These are phyloP conservation scores for Synergus gifuensis DNA, from an alignment of 2,888 invertebrate species.

Conservation along the genomic window DNA sequence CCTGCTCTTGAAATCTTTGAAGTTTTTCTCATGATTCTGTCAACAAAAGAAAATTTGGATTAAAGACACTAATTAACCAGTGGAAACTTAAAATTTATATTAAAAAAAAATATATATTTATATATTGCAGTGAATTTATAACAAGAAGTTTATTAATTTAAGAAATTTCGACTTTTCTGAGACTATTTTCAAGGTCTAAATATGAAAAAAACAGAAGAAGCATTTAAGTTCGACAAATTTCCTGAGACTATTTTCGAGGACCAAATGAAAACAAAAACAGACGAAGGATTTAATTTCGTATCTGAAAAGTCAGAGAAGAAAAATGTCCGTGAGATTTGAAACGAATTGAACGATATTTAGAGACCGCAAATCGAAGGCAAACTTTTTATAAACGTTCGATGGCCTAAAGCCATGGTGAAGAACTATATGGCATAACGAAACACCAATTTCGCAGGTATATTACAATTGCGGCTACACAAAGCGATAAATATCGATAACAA, in stretches of 20 bases:
- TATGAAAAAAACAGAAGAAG: background rate
- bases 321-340: slow-evolving; percentile 8
- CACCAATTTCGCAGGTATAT: slow-evolving; percentile 9
- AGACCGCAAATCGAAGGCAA: background rate
- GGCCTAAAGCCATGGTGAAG: background rate
- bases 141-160: too few relatives aligned
- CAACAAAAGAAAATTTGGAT: background rate
- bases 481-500: slow-evolving; percentile 8
- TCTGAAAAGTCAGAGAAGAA: background rate
- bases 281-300: background rate
- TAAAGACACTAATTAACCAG: background rate
- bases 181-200: background rate
- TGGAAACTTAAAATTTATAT: too few relatives aligned
- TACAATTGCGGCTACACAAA: background rate
- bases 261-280: background rate
- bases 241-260: background rate
- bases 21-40: slow-evolving; percentile 45
- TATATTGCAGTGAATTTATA: too few relatives aligned
- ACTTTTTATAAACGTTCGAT: background rate
- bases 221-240: background rate
- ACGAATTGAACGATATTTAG: background rate
- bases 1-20: slow-evolving; percentile 45
- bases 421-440: background rate
- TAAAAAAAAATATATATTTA: too few relatives aligned
- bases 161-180: background rate